Conservation (phyloP, 2,113 vertebrate species). For the cat (Felis catus) region F.catus_Fca126_mat1.0 CM031412.1:47921501-47922000, state of each 20-base stretch:
- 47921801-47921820: conserved; percentile 47
- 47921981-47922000: neutral
- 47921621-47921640: conserved; percentile 19
- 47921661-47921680: conserved; percentile 42
- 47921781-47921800: conserved; percentile 46
- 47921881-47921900: conserved; percentile 42
- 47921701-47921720: conserved; percentile 47
- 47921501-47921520: conserved; percentile 41
- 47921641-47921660: neutral
- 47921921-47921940: conserved; percentile 41
- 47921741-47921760: neutral
- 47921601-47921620: conserved; percentile 23
- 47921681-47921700: neutral
- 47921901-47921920: conserved; percentile 28
- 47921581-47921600: conserved; percentile 2
- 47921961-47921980: conserved; percentile 7
- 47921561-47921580: neutral
- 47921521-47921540: neutral
- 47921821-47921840: conserved; percentile 53
- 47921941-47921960: conserved; percentile 6
- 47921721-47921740: conserved; percentile 22
- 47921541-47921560: neutral
- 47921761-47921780: neutral
- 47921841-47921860: neutral
- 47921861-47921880: conserved; percentile 29